A percentile compares a stretch with the other conserved stretches of the same genome.
phyloP scores from a whole-genome alignment of 35 echinoderm and acorn worm genomes.

The Chiridota heheva region DNA sequence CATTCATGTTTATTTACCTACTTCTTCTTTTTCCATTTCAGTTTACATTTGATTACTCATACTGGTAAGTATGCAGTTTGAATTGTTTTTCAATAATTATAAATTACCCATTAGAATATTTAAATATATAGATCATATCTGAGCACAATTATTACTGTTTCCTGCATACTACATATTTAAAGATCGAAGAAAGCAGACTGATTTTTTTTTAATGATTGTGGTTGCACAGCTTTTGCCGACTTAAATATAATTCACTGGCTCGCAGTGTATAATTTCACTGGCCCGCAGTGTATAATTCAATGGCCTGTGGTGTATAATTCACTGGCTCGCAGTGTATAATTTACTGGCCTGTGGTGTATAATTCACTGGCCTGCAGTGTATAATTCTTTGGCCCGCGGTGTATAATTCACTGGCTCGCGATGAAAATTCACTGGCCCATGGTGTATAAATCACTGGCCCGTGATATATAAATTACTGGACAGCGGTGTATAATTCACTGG shows the following conservation, averaged over 20 bases:
- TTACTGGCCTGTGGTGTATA: too few species aligned
- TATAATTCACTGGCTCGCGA: too few species aligned
- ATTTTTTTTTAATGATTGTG: background rate
- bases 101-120: background rate
- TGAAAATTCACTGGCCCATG: too few species aligned
- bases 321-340: too few species aligned
- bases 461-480: too few species aligned
- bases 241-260: background rate
- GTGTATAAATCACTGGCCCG: too few species aligned
- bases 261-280: background rate
- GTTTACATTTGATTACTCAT: constrained; percentile 87
- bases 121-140: background rate
- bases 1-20: background rate
- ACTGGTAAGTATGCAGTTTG: constrained; percentile 54
- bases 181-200: background rate
- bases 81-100: background rate
- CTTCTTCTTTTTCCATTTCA: constrained; percentile 20
- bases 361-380: too few species aligned
- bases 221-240: background rate
- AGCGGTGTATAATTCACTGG: too few species aligned
- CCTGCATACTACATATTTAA: background rate
- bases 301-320: too few species aligned
- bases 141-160: background rate
- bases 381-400: too few species aligned
- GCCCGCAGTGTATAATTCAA: too few species aligned